Conservation (phyloP, 1,140 invertebrate genomes). For the Magallana angulata region DNA sequence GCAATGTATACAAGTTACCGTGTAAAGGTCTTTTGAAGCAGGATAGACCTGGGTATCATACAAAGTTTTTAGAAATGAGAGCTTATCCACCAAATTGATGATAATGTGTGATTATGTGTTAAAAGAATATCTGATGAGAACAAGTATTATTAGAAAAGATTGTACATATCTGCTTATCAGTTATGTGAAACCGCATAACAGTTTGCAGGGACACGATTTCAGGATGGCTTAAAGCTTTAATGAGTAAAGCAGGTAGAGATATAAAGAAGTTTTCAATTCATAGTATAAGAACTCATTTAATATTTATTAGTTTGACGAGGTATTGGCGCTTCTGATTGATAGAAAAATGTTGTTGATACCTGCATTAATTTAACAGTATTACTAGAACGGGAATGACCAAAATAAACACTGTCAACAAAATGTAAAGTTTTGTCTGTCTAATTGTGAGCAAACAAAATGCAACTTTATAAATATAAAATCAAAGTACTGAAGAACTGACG, state of each 20-base stretch:
- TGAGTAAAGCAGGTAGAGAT: conserved; percentile 46
- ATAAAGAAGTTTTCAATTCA: conserved; percentile 40
- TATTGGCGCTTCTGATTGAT: too few relatives aligned
- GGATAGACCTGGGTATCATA: conserved; percentile 1
- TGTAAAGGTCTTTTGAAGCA: conserved; percentile 12
- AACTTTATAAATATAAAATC: too few relatives aligned
- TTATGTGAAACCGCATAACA: conserved; percentile 47
- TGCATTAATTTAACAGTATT: too few relatives aligned
- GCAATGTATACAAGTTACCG: background rate
- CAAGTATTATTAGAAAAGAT: conserved; percentile 24
- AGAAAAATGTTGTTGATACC: too few relatives aligned
- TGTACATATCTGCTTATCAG: conserved; percentile 46
- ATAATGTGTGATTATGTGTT: background rate
- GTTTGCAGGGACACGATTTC: conserved; percentile 47
- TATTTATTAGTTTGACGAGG: too few relatives aligned
- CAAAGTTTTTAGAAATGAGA: background rate
- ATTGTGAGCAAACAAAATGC: too few relatives aligned
- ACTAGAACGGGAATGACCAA: too few relatives aligned
- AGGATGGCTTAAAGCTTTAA: conserved; percentile 47
- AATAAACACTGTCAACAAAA: too few relatives aligned
- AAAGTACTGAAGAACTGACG: too few relatives aligned
- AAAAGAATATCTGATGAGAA: conserved; percentile 20
- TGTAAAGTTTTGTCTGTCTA: too few relatives aligned
- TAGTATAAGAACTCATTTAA: background rate
- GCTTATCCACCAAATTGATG: conserved; percentile 8